Conservation (phyloP, 2,797 vertebrate species). For the Crocidura indochinensis region DNA sequence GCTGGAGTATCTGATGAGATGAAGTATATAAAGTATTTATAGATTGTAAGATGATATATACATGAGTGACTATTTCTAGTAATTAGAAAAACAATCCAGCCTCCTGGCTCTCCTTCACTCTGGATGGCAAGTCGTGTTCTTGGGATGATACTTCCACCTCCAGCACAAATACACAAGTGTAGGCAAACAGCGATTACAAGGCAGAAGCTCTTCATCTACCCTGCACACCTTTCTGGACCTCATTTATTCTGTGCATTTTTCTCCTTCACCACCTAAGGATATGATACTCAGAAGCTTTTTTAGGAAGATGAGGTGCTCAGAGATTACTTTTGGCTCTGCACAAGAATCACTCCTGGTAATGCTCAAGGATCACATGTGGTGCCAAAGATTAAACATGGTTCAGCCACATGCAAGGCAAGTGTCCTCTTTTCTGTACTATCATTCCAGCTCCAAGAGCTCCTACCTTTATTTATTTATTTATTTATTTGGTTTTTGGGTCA, state of each 20-base stretch:
- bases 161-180: neutral
- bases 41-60: neutral
- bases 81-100: neutral
- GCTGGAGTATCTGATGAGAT: constrained; percentile 21
- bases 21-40: neutral
- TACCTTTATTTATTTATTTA: no score
- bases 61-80: neutral
- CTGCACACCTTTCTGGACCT: no score
- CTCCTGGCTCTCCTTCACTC: neutral
- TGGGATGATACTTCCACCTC: neutral
- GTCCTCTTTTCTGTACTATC: no score
- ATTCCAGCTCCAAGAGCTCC: no score
- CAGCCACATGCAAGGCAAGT: no score
- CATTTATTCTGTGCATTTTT: neutral
- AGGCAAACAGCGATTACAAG: neutral
- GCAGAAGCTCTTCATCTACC: neutral
- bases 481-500: no score
- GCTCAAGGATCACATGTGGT: no score
- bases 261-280: neutral
- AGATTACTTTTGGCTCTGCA: no score
- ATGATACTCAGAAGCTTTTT: neutral
- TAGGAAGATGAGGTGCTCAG: no score
- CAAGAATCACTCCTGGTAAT: no score
- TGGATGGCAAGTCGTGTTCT: neutral
- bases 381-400: no score